Conservation (phyloP, 1,140 invertebrate genomes). For the Andricus grossulariae region DNA sequence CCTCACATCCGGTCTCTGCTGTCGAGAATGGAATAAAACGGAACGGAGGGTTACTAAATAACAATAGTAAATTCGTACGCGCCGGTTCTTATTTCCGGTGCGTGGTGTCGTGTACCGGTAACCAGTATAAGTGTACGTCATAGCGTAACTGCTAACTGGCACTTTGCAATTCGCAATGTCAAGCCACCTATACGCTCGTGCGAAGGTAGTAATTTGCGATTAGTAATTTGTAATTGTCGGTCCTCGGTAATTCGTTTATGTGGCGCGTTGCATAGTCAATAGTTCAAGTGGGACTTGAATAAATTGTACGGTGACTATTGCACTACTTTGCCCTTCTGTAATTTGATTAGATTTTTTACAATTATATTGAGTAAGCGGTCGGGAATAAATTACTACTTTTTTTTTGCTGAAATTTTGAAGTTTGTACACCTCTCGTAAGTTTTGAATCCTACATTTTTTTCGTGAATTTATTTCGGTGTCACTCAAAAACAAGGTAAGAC, state of each 20-base stretch:
- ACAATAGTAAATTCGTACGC: conserved; percentile 68
- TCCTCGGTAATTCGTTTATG: conserved; percentile 16
- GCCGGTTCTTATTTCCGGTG: conserved; percentile 64
- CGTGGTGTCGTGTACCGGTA: conserved; percentile 36
- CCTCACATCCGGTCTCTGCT: conserved; percentile 64
- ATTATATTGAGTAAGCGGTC: too few relatives aligned
- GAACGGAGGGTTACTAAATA: conserved; percentile 65
- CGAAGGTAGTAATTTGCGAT: conserved; percentile 19
- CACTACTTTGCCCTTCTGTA: too few relatives aligned
- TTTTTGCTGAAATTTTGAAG: too few relatives aligned
- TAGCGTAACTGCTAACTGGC: conserved; percentile 9
- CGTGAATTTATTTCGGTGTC: too few relatives aligned
- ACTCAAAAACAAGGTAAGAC: too few relatives aligned
- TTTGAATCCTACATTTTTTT: too few relatives aligned
- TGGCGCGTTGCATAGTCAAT: background rate
- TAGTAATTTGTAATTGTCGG: conserved; percentile 30
- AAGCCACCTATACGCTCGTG: conserved; percentile 5
- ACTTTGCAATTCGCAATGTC: background rate
- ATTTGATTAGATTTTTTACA: too few relatives aligned
- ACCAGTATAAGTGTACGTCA: conserved; percentile 38
- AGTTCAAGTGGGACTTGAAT: conserved; percentile 9
- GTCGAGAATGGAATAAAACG: conserved; percentile 60
- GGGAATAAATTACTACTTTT: too few relatives aligned
- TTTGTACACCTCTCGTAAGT: too few relatives aligned
- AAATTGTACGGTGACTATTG: background rate